These are phyloP conservation scores for Crypturellus undulatus DNA, from an alignment of 2,113 vertebrate genomes.

Conservation along the genomic window DNA sequence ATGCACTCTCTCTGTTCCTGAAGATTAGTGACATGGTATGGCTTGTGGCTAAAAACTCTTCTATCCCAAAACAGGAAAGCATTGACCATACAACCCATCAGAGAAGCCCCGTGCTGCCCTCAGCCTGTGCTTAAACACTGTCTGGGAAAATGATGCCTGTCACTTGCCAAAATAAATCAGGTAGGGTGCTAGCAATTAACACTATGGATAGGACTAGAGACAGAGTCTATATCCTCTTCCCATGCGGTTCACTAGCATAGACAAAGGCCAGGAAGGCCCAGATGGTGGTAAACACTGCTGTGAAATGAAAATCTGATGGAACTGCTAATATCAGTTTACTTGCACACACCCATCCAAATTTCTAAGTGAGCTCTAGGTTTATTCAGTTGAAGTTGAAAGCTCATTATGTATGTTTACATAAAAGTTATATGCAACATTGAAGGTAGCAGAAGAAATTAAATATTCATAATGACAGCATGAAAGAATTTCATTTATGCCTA, in stretches of 20 bases:
- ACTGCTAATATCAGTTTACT: not conserved
- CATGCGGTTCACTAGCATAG: not conserved
- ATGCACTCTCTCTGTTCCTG: not conserved
- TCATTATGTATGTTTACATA: constrained; percentile 54
- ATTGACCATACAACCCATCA: not conserved
- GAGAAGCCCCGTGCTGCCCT: not conserved
- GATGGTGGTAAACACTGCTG: not conserved
- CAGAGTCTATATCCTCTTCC: not conserved
- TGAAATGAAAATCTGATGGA: not conserved
- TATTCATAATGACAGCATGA: constrained; percentile 58
- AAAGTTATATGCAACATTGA: constrained; percentile 66
- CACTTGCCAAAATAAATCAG: not conserved
- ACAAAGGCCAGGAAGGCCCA: not conserved
- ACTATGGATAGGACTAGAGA: not conserved
- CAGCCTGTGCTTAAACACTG: not conserved
- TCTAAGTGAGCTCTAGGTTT: constrained; percentile 31
- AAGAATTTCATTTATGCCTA: constrained; percentile 49
- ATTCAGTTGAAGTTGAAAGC: constrained; percentile 33
- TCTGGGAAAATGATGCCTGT: not conserved
- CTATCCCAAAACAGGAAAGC: not conserved
- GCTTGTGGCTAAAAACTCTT: not conserved
- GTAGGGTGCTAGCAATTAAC: not conserved
- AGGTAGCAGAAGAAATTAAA: constrained; percentile 34
- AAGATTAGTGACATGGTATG: not conserved
- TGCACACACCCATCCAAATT: not conserved